Conservation (phyloP, 2,113 vertebrate species). For the Gallinago media region DNA sequence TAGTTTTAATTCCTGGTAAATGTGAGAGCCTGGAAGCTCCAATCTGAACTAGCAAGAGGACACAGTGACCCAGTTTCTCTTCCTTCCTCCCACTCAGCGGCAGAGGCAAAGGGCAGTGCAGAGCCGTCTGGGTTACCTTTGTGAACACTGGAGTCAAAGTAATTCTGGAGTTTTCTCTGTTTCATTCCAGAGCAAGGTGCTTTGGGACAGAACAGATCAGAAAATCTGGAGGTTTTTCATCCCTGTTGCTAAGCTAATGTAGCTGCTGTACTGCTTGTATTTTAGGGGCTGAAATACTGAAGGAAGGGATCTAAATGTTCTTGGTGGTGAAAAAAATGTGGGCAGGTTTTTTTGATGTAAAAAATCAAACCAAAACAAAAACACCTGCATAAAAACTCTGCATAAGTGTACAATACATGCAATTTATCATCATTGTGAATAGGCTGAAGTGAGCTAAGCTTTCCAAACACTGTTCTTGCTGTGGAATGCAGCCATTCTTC, state of each 20-base stretch:
- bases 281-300: neutral
- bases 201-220: neutral
- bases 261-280: neutral
- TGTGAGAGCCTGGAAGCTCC: neutral
- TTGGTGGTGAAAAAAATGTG: neutral
- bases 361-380: neutral
- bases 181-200: neutral
- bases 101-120: neutral
- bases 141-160: neutral
- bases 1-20: neutral
- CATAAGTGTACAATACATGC: neutral
- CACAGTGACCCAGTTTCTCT: neutral
- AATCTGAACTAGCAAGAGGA: neutral
- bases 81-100: neutral
- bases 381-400: slow-evolving; percentile 45
- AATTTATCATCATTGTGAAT: slow-evolving; percentile 57
- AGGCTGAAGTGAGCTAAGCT: slow-evolving; percentile 39
- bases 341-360: neutral
- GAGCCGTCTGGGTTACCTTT: neutral
- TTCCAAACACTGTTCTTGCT: slow-evolving; percentile 72
- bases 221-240: neutral
- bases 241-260: neutral
- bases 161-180: neutral
- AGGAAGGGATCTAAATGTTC: neutral
- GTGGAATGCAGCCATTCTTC: slow-evolving; percentile 77